These are phyloP conservation scores for Rhizoglyphus robini DNA, from an alignment of 1,140 invertebrate species.

Conservation along the genomic window DNA sequence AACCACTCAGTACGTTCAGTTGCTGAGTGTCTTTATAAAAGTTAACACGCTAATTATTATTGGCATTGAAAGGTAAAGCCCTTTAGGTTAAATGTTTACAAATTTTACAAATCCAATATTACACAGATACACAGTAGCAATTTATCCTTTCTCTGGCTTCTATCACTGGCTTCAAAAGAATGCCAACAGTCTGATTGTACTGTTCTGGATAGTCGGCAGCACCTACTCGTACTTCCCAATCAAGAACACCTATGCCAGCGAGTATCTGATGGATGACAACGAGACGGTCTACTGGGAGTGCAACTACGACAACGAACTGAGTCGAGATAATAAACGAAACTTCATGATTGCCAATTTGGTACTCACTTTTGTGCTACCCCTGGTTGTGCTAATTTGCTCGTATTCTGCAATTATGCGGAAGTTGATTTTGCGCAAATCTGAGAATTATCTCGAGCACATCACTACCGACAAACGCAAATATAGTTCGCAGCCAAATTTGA, in stretches of 20 bases:
- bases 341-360: not conserved
- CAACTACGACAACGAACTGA: not conserved
- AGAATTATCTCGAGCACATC: too few relatives aligned
- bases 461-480: too few relatives aligned
- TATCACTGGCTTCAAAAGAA: not conserved
- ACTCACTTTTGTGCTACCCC: too few relatives aligned
- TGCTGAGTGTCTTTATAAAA: too few relatives aligned
- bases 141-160: not conserved
- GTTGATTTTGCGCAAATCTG: too few relatives aligned
- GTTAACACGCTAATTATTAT: too few relatives aligned
- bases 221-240: not conserved
- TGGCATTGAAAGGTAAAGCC: too few relatives aligned
- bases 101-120: too few relatives aligned
- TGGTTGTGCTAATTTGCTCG: too few relatives aligned
- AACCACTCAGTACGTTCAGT: too few relatives aligned
- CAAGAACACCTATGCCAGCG: not conserved
- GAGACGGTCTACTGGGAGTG: not conserved
- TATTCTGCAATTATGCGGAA: not conserved
- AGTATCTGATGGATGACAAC: not conserved
- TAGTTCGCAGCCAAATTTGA: too few relatives aligned
- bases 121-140: not conserved
- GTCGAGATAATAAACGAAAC: not conserved
- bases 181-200: not conserved
- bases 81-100: too few relatives aligned
- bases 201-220: not conserved